phyloP scores from a whole-genome alignment of 2,113 vertebrate species.

The Urocynchramus pylzowi region DNA sequence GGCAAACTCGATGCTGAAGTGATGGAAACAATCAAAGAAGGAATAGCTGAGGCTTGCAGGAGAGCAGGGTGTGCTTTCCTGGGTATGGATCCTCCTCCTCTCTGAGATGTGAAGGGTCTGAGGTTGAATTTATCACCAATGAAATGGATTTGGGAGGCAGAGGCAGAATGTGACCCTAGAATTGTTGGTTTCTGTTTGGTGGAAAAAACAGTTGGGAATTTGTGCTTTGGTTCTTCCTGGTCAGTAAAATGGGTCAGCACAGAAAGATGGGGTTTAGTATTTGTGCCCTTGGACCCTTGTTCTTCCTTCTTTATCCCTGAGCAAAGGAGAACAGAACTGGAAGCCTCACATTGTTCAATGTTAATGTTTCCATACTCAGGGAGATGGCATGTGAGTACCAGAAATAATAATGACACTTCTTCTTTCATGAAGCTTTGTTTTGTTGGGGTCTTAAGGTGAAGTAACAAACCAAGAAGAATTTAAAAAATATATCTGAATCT shows the following conservation, averaged over 20 bases:
- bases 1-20: slow-evolving; percentile 75
- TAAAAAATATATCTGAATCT: background rate
- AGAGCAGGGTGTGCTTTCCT: slow-evolving; percentile 80
- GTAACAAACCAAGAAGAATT: background rate
- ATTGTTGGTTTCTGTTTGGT: background rate
- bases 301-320: background rate
- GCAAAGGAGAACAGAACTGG: background rate
- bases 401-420: background rate
- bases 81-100: slow-evolving; percentile 63
- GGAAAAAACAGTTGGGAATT: background rate
- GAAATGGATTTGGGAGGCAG: background rate
- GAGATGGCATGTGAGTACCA: background rate
- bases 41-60: slow-evolving; percentile 79
- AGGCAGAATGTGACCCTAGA: background rate
- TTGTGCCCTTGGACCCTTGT: background rate
- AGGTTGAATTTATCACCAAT: background rate
- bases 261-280: background rate
- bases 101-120: background rate
- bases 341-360: background rate
- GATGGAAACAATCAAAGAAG: slow-evolving; percentile 72
- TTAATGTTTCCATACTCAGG: background rate
- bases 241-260: background rate
- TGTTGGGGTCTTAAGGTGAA: background rate
- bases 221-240: background rate
- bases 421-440: background rate